Conservation (phyloP, 2,888 invertebrate species). For the Erebia ligea region DNA sequence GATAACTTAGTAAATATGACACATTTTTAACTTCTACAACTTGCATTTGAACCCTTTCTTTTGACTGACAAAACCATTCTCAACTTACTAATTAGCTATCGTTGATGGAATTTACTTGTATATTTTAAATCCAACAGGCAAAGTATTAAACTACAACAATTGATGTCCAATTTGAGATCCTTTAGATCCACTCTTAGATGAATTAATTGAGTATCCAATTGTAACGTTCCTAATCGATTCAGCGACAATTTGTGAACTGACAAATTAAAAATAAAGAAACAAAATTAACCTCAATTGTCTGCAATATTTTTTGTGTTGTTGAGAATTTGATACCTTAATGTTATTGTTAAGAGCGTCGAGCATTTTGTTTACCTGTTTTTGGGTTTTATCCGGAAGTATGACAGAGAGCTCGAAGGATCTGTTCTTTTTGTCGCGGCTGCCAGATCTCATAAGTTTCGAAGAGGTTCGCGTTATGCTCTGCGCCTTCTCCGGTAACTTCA, state of each 20-base stretch:
- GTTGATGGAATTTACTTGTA: background rate
- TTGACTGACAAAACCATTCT: background rate
- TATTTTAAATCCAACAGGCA: background rate
- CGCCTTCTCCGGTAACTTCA: slow-evolving; percentile 83
- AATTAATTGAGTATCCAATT: slow-evolving; percentile 24
- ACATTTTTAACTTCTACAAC: slow-evolving; percentile 15
- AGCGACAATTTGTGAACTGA: slow-evolving; percentile 10
- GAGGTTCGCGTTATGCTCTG: slow-evolving; percentile 84
- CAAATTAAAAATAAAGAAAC: slow-evolving; percentile 6
- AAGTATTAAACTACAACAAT: background rate
- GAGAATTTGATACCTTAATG: background rate
- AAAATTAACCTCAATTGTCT: background rate
- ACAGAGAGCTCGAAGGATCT: slow-evolving; percentile 84
- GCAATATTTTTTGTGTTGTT: background rate
- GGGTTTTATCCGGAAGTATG: slow-evolving; percentile 86
- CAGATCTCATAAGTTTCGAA: slow-evolving; percentile 82
- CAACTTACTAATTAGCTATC: background rate
- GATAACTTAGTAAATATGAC: slow-evolving; percentile 24
- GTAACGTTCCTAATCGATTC: slow-evolving; percentile 24
- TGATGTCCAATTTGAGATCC: slow-evolving; percentile 6
- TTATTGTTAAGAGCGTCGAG: background rate
- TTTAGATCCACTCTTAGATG: slow-evolving; percentile 22
- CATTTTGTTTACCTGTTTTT: slow-evolving; percentile 80
- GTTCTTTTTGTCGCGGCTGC: slow-evolving; percentile 82
- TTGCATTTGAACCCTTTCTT: background rate